Base-by-base conservation (phyloP, 2,888 invertebrate species). In the Oeneis ivallda region DNA sequence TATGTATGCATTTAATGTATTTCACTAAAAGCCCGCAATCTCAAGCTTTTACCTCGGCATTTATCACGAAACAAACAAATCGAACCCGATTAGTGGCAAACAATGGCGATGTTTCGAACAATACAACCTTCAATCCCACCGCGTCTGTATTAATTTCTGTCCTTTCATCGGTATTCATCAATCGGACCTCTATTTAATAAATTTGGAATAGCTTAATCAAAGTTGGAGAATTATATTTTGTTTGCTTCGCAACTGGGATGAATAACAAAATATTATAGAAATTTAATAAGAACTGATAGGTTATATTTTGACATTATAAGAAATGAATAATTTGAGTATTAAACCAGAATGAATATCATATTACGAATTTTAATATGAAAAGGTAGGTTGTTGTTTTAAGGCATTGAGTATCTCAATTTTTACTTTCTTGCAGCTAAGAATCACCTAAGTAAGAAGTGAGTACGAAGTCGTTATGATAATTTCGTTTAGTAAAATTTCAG, bases 81-180 rank as follows among this genome's bases (percentile, higher is more conserved):
- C 70, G 72, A 70, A 73, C 68, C 61, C 70, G 71, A 72, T 74
- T 70, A 70, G 68, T 66, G 64, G 52, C 62, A 65, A 62, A 76
- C 76, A 76, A 76, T 73, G 68, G 68, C 64, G 64, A 60, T 57
- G 61, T 61, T 65, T 63, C 64, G 56, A 69, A 73, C 71, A 75
- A 76, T 72, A 72, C 71, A 71, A 66, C 64, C 70, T 68, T 70
- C 73, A 72, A 74, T 75, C 71, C 70, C 72, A 72, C 62, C 69
- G 65, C 59, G 71, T 69, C 71, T 67, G 74, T 72, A 75, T 76
- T 76, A 76, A 76, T 77, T 77, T 72, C 71, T 72, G 70, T 72
- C 75, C 75, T 76, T 78, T 77, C 76, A 77, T 74, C 70, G 72
- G 68, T 62, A 72, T 72, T 71, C 73, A 75, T 78, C 77, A 74